Percentiles rank a stretch among this genome's conserved stretches.
Evolutionary conservation across 2,113 vertebrate genomes (phyloP).

Genomic region (Malurus melanocephalus): DNA sequence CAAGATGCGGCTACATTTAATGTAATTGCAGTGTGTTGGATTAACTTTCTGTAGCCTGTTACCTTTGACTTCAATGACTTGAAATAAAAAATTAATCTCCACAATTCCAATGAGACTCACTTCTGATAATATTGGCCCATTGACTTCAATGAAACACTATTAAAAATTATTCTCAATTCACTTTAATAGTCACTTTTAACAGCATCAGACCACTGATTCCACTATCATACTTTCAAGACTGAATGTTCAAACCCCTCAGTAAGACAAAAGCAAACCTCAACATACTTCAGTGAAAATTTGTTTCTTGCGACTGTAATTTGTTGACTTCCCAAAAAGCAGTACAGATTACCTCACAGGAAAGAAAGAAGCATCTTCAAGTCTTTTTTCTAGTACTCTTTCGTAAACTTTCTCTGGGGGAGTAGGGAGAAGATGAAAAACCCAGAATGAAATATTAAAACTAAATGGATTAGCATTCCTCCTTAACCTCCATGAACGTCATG

Average conservation of each 20-base stretch:
- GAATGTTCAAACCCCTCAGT: not conserved
- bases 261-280: not conserved
- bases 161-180: constrained; percentile 13
- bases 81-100: constrained; percentile 20
- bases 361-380: not conserved
- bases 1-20: not conserved
- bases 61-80: not conserved
- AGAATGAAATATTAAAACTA: not conserved
- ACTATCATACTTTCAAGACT: not conserved
- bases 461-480: not conserved
- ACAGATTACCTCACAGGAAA: not conserved
- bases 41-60: not conserved
- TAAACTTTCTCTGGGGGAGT: rapidly evolving
- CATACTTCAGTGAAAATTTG: not conserved
- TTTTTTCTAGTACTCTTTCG: not conserved
- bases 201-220: not conserved
- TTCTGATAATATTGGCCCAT: not conserved
- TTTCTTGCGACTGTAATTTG: not conserved
- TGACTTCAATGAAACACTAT: constrained; percentile 30
- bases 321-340: not conserved
- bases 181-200: not conserved
- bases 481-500: not conserved
- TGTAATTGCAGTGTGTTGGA: not conserved
- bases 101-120: not conserved
- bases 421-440: not conserved